Evolutionary conservation across 2,113 vertebrate genomes (phyloP).

Genomic region (Sebastes fasciatus): DNA sequence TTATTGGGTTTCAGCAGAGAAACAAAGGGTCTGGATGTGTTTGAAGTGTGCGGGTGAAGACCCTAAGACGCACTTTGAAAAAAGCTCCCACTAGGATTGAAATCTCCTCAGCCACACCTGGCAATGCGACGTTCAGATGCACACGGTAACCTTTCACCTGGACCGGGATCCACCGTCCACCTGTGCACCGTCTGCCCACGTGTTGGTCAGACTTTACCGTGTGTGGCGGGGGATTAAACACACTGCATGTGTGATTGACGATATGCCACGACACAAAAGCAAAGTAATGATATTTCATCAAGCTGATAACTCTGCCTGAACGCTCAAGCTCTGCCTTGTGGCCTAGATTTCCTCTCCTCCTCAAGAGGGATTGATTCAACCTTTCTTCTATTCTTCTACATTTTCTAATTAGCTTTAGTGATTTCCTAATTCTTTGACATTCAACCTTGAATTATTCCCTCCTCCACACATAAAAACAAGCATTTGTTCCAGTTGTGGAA

Average conservation of each 20-base stretch:
- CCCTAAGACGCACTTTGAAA: constrained; percentile 68
- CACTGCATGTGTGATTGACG: constrained; percentile 29
- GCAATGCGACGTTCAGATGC: constrained; percentile 56
- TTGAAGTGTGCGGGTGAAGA: constrained; percentile 78
- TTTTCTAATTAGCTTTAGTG: constrained; percentile 77
- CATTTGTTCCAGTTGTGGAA: constrained; percentile 77
- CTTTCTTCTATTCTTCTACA: constrained; percentile 71
- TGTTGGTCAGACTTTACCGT: constrained; percentile 1
- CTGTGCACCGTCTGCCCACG: constrained; percentile 11
- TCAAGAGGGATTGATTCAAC: constrained; percentile 75
- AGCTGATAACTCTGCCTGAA: constrained; percentile 50
- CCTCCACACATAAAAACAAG: constrained; percentile 68
- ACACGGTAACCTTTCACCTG: constrained; percentile 50
- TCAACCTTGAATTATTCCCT: constrained; percentile 82
- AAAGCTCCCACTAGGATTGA: constrained; percentile 65
- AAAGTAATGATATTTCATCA: constrained; percentile 63
- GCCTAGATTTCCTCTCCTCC: constrained; percentile 66
- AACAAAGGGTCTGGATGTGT: constrained; percentile 74
- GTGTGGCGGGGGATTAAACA: constrained; percentile 11
- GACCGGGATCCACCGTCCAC: constrained; percentile 31
- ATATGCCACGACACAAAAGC: constrained; percentile 42
- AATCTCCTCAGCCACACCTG: constrained; percentile 72
- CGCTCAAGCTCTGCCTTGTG: constrained; percentile 38
- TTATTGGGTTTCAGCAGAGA: constrained; percentile 66
- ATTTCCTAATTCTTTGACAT: constrained; percentile 79